Evolutionary conservation across 2,797 vertebrate genomes (phyloP).

Genomic region (Serranus cabrilla): DNA sequence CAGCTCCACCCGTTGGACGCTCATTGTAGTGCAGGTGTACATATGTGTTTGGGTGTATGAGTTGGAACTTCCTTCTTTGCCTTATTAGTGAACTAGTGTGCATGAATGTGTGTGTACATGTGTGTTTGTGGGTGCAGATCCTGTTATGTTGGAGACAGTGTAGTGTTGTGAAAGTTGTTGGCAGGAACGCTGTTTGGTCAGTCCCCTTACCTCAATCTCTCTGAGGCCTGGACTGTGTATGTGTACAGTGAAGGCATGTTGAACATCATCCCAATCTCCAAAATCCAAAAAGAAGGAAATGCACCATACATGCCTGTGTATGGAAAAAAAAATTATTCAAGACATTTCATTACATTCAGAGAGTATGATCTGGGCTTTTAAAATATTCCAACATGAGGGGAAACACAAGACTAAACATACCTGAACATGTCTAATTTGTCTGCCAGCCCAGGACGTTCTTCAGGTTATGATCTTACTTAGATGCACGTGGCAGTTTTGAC

Average conservation of each 20-base stretch:
- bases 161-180: slow-evolving; percentile 15
- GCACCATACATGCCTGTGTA: not conserved
- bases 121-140: slow-evolving; percentile 22
- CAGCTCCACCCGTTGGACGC: slow-evolving; percentile 13
- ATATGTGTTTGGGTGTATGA: too few species aligned
- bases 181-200: slow-evolving; percentile 32
- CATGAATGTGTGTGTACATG: not conserved
- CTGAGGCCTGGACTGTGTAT: slow-evolving; percentile 14
- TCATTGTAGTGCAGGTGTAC: slow-evolving; percentile 13
- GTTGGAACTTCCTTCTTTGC: not conserved
- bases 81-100: not conserved
- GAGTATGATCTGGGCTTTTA: not conserved
- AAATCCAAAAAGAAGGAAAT: slow-evolving; percentile 5
- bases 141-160: slow-evolving; percentile 4
- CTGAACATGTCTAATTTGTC: slow-evolving; percentile 2
- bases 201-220: slow-evolving; percentile 57
- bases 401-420: slow-evolving; percentile 13
- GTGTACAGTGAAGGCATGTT: slow-evolving; percentile 9
- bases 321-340: not conserved
- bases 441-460: not conserved
- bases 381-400: not conserved
- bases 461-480: not conserved
- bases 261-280: slow-evolving; percentile 15
- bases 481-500: not conserved
- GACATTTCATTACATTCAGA: slow-evolving; percentile 7